These are phyloP conservation scores for Notiomystis cincta DNA, from an alignment of 2,113 vertebrate species.

Conservation along the genomic window DNA sequence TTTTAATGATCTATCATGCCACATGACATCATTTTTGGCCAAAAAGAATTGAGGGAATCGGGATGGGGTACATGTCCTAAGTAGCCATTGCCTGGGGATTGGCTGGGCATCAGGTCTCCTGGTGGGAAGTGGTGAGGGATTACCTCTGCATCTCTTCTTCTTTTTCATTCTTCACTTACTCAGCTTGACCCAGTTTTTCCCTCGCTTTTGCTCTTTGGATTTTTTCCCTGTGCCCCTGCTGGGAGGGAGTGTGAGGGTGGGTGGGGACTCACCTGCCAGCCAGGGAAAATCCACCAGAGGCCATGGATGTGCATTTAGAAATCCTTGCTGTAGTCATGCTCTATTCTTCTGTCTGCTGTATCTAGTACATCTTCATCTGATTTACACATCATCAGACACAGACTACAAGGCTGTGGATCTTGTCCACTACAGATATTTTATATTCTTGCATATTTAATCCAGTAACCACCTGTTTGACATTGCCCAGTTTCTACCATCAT, in stretches of 20 bases:
- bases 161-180: neutral
- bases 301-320: neutral
- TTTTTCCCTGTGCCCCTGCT: neutral
- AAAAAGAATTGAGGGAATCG: accelerated
- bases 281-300: neutral
- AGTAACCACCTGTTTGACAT: neutral
- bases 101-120: neutral
- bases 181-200: neutral
- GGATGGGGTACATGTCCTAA: neutral
- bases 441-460: neutral
- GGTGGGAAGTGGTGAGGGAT: neutral
- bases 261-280: neutral
- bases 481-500: neutral
- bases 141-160: neutral
- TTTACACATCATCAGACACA: neutral
- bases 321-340: neutral
- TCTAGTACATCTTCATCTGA: neutral
- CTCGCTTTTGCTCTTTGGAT: accelerated
- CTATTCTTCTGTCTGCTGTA: neutral
- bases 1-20: neutral
- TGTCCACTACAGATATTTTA: neutral
- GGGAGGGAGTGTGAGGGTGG: neutral
- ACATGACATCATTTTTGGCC: neutral
- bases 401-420: neutral
- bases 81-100: accelerated